A percentile compares a stretch with the other conserved stretches of the same genome.
These are phyloP conservation scores for Microctenopoma stevenorrisi DNA, from an alignment of 2,797 vertebrate genomes.

Conservation along the genomic window DNA sequence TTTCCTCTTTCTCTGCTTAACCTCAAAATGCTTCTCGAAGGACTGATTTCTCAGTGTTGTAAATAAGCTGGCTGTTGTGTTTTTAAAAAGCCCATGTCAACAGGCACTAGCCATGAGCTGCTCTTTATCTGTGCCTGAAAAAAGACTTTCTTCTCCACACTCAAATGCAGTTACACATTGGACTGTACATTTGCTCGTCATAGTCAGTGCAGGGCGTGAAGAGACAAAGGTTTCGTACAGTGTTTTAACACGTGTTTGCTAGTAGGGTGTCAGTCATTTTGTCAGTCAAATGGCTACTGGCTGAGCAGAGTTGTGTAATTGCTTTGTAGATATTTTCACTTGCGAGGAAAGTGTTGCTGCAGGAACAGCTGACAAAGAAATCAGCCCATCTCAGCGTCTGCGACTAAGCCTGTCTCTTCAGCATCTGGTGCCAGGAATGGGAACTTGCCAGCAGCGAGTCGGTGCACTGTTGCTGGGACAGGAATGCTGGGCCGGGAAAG, in stretches of 20 bases:
- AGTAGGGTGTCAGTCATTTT: conserved; percentile 49
- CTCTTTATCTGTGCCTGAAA: conserved; percentile 62
- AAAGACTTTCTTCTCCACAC: conserved; percentile 27
- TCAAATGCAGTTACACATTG: conserved; percentile 50
- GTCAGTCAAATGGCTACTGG: conserved; percentile 17
- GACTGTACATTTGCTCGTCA: conserved; percentile 21
- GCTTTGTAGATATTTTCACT: conserved; percentile 44
- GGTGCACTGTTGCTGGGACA: conserved; percentile 47
- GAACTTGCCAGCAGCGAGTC: conserved; percentile 40
- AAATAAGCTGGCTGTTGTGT: conserved; percentile 73
- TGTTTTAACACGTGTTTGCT: conserved; percentile 43
- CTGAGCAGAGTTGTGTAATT: conserved; percentile 45
- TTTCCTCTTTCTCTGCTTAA: conserved; percentile 55
- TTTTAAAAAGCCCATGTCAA: conserved; percentile 57
- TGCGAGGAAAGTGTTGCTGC: conserved; percentile 33
- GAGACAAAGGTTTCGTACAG: conserved; percentile 7
- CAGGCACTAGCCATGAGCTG: conserved; percentile 63
- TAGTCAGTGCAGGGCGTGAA: conserved; percentile 17
- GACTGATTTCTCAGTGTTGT: conserved; percentile 65
- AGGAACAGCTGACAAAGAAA: conserved; percentile 38
- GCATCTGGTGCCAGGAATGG: conserved; percentile 46
- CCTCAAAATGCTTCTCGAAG: conserved; percentile 65
- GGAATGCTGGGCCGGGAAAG: conserved; percentile 62
- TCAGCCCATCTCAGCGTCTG: conserved; percentile 25
- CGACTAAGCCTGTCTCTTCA: conserved; percentile 48